Conservation (phyloP, 2,113 vertebrate species). For the Naja naja region DNA sequence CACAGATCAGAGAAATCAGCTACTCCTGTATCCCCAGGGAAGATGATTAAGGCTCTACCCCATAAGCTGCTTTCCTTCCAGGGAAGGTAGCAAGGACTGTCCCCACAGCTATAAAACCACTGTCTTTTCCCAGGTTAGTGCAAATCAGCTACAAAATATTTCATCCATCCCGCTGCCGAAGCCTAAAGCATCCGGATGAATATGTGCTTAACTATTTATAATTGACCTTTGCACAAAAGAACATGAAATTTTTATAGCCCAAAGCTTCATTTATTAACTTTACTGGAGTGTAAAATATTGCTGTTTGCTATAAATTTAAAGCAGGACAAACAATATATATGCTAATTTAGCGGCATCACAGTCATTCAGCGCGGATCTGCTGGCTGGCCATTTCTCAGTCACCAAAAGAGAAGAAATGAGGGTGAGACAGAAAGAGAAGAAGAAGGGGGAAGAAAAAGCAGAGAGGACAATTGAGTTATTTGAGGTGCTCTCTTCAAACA, state of each 20-base stretch:
- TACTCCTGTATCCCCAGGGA: constrained; percentile 6
- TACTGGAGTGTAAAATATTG: constrained; percentile 83
- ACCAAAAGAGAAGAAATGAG: constrained; percentile 53
- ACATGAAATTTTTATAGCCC: constrained; percentile 81
- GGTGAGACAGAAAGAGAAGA: constrained; percentile 17
- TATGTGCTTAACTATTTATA: constrained; percentile 83
- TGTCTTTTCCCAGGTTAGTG: constrained; percentile 58
- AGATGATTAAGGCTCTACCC: not conserved
- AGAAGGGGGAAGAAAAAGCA: constrained; percentile 41
- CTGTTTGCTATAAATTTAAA: constrained; percentile 80
- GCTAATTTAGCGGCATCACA: constrained; percentile 74
- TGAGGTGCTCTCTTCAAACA: constrained; percentile 71
- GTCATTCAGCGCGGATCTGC: constrained; percentile 47
- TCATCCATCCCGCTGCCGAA: constrained; percentile 52
- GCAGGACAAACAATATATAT: constrained; percentile 85
- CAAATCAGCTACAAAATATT: constrained; percentile 66
- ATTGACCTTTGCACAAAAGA: constrained; percentile 83
- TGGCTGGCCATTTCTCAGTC: constrained; percentile 65
- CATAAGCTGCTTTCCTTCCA: not conserved
- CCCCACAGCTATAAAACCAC: constrained; percentile 38
- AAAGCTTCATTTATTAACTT: constrained; percentile 84
- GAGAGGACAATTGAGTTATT: constrained; percentile 67
- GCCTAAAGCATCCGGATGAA: constrained; percentile 67
- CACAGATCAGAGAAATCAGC: not conserved
- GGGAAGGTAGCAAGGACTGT: constrained; percentile 39